These are phyloP conservation scores for Drosophila burlai DNA, from an alignment of 1,140 invertebrate genomes.

Conservation along the genomic window DNA sequence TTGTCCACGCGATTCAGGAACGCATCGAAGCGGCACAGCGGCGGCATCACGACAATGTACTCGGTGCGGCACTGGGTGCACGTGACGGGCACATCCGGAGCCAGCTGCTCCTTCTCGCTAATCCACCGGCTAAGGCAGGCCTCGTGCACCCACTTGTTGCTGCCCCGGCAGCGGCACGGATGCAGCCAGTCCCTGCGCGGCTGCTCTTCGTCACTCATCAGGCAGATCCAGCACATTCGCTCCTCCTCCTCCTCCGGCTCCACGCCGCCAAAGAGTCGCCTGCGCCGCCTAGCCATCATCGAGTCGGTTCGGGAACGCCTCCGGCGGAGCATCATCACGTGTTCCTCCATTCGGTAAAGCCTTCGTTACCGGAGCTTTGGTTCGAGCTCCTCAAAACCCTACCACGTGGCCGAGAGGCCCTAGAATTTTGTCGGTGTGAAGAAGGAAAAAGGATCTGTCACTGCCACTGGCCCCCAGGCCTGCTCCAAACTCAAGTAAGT, in stretches of 20 bases:
- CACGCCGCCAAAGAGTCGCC: slow-evolving; percentile 15
- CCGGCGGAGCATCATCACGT: neutral
- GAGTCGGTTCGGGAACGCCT: neutral
- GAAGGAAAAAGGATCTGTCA: neutral
- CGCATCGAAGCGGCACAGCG: slow-evolving; percentile 43
- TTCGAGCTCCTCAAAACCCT: neutral
- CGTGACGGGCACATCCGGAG: slow-evolving; percentile 34
- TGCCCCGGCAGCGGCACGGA: slow-evolving; percentile 69
- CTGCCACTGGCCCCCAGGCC: neutral
- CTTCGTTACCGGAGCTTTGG: neutral
- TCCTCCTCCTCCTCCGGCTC: slow-evolving; percentile 24
- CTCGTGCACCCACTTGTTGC: slow-evolving; percentile 73
- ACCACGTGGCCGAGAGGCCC: too few species aligned
- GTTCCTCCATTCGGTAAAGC: neutral
- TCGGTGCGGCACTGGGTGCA: slow-evolving; percentile 65
- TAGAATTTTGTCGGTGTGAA: neutral
- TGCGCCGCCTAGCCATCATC: neutral
- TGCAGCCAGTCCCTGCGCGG: slow-evolving; percentile 54
- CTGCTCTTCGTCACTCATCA: slow-evolving; percentile 52
- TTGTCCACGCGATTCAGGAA: slow-evolving; percentile 45
- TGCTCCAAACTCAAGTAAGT: neutral
- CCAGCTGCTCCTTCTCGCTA: slow-evolving; percentile 52
- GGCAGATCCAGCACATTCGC: slow-evolving; percentile 68
- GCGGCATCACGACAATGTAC: slow-evolving; percentile 64
- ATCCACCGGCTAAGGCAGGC: slow-evolving; percentile 66